Evolutionary conservation across 2,797 vertebrate species (phyloP), one percentile per base, ranked within the genome.

Genomic region (Hoplostethus mediterraneus): DNA sequence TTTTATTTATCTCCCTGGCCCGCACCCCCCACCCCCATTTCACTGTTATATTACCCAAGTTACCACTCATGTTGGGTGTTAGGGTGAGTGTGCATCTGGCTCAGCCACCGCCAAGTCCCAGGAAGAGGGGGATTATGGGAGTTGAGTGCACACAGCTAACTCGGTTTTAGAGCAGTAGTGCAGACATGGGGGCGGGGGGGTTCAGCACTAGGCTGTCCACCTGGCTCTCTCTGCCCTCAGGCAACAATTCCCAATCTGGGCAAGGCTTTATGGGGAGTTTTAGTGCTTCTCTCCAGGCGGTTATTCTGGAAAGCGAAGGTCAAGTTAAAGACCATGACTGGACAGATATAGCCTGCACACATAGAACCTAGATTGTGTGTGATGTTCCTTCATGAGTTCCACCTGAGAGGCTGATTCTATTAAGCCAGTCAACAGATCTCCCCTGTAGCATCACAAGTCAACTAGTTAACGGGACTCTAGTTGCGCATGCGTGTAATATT

Each of bases 71-170:
- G 21, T 21, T 21, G 21, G 21, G 21, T 21, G 21, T 21, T 21
- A 71, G 54, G 51, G 70, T 65, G 81, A 77, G 69, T 63, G 63
- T 78, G 78, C 90, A 90, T 92, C 87, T 90, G 87, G 75, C 80
- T 83, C 64, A 79, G 61, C 76, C 79, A 80, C 79, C 40, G 6
- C 65, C 54, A n/a, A 69, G 47, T 75, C 79, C 64, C 78, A 85
- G 73, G 83, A 83, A 84, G 66, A 83, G 12, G 59, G 67, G 70
- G 87, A 86, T 88, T 82, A 87, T 87, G 74, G 85, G 76, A 85
- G 54, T n/a, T 53, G 58, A 77, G 67, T 69, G 67, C 47, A 79
- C 78, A 82, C 73, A 75, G 73, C 78, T 84, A 83, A 84, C 79
- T 83, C 70, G 59, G 76, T 88, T 84, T 85, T 63, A 70, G 62